Evolutionary conservation across 1,140 invertebrate genomes (phyloP), one percentile per base, ranked within the genome.

Genomic region (Apis dorsata): DNA sequence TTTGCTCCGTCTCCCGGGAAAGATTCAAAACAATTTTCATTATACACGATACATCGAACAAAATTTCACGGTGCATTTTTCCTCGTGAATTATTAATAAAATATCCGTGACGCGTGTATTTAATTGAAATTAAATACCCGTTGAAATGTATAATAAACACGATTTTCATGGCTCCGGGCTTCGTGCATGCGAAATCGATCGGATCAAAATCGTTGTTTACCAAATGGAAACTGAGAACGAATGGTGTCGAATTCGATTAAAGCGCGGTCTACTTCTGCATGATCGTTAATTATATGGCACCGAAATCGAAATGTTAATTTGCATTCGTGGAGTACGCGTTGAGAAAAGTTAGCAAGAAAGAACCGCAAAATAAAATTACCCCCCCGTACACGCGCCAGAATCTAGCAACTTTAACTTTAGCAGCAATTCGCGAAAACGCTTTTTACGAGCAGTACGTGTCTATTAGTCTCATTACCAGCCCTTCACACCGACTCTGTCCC

Each of bases 401-500:
- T 57, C 68, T 66, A 60, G 75, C 85, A 72, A 44, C 34, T 86
- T 89, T 87, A 89, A 90, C 88, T 90, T 91, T 79, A 86, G 82
- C 68, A 86, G 82, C 68, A 83, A 90, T 88, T 79, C 78, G 80
- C 75, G 81, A 69, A 82, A 89, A 78, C 85, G 51, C 69, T 91
- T 92, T 93, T 93, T 92, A 92, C 90, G 91, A 91, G 79, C 85
- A 60, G 83, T 92, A 93, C 92, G 92, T 93, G 92, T 93, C 91
- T 92, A 93, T 93, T 93, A 93, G 91, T 85, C 85, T 90, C 91
- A 92, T 92, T 91, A 91, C 83, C 84, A 86, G 81, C 82, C 86
- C 70, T 71, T 70, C 68, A 34, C 53, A 10, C 49, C 44, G 10
- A 24, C 69, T 49, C 65, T 71, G n/a, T 63, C 68, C 34, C 71